Evolutionary conservation across 92 coral and sea anemone species (phyloP).

Genomic region (Chrysogorgia sp.): DNA sequence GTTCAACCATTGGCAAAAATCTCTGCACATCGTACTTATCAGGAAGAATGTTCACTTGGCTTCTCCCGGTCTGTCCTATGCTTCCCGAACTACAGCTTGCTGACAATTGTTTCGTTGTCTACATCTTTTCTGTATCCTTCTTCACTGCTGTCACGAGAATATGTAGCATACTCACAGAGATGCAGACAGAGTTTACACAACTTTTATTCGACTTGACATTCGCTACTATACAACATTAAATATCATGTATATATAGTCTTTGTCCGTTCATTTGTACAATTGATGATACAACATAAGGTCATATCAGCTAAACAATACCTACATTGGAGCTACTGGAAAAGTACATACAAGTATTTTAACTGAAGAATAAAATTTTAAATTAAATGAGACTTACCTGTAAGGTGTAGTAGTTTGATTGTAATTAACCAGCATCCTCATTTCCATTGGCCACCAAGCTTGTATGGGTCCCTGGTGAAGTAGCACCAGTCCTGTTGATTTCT

Average conservation of each 20-base stretch:
- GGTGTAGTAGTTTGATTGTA: too few species aligned
- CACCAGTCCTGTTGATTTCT: conserved; percentile 48
- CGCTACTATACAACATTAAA: neutral
- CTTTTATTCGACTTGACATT: neutral
- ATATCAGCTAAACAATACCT: neutral
- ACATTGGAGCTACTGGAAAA: conserved; percentile 1
- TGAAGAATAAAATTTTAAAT: too few species aligned
- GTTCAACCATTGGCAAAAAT: conserved; percentile 1
- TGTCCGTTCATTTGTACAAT: neutral
- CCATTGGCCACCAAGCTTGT: conserved; percentile 55
- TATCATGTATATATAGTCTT: neutral
- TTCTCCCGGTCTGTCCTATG: too few species aligned
- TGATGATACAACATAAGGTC: neutral
- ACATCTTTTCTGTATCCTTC: too few species aligned
- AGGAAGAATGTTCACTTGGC: neutral
- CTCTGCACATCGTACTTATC: neutral
- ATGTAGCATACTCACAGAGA: neutral
- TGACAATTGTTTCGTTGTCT: too few species aligned
- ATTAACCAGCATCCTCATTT: conserved; percentile 60
- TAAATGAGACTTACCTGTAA: too few species aligned
- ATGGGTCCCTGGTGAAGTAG: conserved; percentile 57
- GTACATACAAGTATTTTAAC: neutral
- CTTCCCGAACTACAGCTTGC: too few species aligned
- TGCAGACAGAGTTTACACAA: neutral
- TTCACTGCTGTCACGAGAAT: neutral